phyloP scores from a whole-genome alignment of 2,888 invertebrate genomes.

The Ennomos erosarius region DNA sequence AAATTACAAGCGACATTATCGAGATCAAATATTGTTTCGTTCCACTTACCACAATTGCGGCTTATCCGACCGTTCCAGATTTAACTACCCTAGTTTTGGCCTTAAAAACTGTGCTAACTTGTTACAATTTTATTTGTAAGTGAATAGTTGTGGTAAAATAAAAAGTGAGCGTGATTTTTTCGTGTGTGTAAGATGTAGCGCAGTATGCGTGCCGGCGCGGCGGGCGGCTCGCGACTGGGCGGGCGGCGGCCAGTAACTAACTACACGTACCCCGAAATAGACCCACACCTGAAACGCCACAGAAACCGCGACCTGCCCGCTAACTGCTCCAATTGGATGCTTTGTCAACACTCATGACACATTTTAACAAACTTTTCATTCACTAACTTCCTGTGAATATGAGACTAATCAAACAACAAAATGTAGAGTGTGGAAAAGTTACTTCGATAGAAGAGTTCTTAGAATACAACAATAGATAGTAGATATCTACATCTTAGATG shows the following conservation, averaged over 20 bases:
- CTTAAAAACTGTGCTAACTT: constrained; percentile 14
- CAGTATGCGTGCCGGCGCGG: constrained; percentile 50
- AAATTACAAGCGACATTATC: constrained; percentile 45
- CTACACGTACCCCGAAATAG: constrained; percentile 72
- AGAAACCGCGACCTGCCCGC: constrained; percentile 66
- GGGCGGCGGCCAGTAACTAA: constrained; percentile 56
- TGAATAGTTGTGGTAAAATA: constrained; percentile 17
- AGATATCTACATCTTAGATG: constrained; percentile 27
- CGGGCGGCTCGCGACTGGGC: constrained; percentile 69
- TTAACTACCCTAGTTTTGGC: constrained; percentile 36
- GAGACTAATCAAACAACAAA: neutral
- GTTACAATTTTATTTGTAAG: constrained; percentile 7
- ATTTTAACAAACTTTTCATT: constrained; percentile 45
- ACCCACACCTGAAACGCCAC: constrained; percentile 76
- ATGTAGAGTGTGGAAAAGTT: neutral
- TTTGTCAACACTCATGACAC: constrained; percentile 71
- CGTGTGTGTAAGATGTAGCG: constrained; percentile 24
- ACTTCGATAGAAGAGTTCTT: constrained; percentile 12
- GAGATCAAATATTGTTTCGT: constrained; percentile 54
- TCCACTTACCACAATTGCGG: constrained; percentile 61
- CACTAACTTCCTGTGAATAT: constrained; percentile 35
- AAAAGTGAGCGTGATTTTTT: constrained; percentile 37
- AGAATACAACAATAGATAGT: constrained; percentile 29
- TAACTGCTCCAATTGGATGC: constrained; percentile 62
- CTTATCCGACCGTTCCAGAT: constrained; percentile 45